Conservation (phyloP, 1,140 invertebrate genomes). For the Halesus radiatus region DNA sequence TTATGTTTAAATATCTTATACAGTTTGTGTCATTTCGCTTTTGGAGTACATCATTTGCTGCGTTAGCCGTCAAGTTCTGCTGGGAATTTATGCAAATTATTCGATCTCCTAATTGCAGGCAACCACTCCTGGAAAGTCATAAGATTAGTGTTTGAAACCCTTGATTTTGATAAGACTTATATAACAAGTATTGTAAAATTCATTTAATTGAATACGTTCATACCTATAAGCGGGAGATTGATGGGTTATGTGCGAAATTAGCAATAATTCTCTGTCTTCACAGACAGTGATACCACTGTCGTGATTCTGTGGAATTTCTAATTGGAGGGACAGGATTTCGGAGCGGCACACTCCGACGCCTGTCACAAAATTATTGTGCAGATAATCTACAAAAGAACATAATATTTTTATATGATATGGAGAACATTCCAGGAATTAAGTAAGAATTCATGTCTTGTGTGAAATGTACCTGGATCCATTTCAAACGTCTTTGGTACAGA, state of each 20-base stretch:
- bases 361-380: conserved; percentile 62
- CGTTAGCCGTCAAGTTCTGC: conserved; percentile 70
- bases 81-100: conserved; percentile 87
- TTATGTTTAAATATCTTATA: conserved; percentile 67
- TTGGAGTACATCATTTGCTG: conserved; percentile 68
- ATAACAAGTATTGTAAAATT: too few species aligned
- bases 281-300: conserved; percentile 66
- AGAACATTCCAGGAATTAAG: background rate
- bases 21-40: conserved; percentile 66
- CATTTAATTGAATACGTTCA: conserved; percentile 23
- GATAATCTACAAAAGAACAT: conserved; percentile 59
- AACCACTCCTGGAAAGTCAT: conserved; percentile 70
- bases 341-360: conserved; percentile 74
- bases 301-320: conserved; percentile 71
- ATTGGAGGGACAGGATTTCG: conserved; percentile 77
- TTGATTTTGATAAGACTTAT: too few species aligned
- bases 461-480: conserved; percentile 58
- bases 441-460: background rate
- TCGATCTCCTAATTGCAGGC: conserved; percentile 86
- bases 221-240: conserved; percentile 84
- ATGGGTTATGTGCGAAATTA: conserved; percentile 77
- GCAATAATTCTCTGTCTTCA: conserved; percentile 66
- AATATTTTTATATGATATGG: background rate
- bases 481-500: conserved; percentile 70
- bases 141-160: background rate